Conservation (phyloP, 1,140 invertebrate genomes). For the Camponotus floridanus region DNA sequence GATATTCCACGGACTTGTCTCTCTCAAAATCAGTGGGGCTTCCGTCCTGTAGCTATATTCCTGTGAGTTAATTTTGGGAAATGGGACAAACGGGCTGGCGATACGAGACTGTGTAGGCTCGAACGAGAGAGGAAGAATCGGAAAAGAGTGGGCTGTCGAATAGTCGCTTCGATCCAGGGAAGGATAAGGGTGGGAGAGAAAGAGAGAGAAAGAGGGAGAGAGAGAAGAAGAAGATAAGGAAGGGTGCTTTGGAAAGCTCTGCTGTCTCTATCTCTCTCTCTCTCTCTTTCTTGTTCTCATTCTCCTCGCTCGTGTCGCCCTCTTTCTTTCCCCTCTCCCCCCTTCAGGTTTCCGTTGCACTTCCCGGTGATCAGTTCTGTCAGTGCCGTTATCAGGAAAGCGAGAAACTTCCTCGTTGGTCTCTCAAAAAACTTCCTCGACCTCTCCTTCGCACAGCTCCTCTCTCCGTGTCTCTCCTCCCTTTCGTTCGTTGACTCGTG, state of each 20-base stretch:
- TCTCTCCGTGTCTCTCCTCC: neutral
- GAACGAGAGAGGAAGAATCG: conserved; percentile 14
- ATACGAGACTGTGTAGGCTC: neutral
- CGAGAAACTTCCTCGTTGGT: conserved; percentile 47
- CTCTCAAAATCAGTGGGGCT: neutral
- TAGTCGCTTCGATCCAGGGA: conserved; percentile 80
- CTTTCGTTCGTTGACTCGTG: conserved; percentile 1
- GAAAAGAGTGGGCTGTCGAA: conserved; percentile 70
- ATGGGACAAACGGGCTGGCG: conserved; percentile 38
- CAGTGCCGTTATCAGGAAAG: conserved; percentile 72
- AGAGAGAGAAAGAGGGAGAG: conserved; percentile 23
- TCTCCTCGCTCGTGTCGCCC: conserved; percentile 64
- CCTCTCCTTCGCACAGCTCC: conserved; percentile 23
- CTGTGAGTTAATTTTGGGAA: neutral
- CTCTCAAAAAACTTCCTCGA: conserved; percentile 13
- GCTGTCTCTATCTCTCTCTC: conserved; percentile 30
- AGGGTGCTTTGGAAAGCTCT: conserved; percentile 47
- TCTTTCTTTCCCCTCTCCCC: conserved; percentile 40
- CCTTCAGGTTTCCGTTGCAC: conserved; percentile 25
- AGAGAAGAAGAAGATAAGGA: conserved; percentile 49
- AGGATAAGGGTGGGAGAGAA: conserved; percentile 39
- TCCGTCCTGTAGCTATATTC: neutral
- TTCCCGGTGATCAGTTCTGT: conserved; percentile 81
- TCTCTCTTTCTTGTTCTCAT: conserved; percentile 55
- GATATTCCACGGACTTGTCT: neutral